These are phyloP conservation scores for Eupithecia subfuscata DNA, from an alignment of 2,888 invertebrate species.

Conservation along the genomic window DNA sequence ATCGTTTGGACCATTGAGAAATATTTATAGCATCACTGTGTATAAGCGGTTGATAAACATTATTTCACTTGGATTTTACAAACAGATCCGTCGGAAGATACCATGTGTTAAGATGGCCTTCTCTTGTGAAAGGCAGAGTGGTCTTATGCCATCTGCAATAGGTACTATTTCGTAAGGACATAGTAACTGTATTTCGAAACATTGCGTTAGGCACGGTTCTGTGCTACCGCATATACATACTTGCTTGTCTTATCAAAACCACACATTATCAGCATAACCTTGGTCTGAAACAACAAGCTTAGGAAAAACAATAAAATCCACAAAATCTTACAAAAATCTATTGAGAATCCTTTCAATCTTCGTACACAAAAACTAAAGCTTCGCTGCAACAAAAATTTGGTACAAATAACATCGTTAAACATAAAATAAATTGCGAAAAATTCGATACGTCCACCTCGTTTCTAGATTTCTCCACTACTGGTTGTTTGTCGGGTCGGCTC, in stretches of 20 bases:
- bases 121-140: neutral
- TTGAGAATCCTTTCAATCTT: neutral
- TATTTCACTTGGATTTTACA: neutral
- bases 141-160: neutral
- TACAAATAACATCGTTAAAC: neutral
- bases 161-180: neutral
- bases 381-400: neutral
- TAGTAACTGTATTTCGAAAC: neutral
- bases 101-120: neutral
- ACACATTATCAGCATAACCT: constrained; percentile 6
- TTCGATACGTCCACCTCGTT: constrained; percentile 14
- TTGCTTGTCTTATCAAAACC: neutral
- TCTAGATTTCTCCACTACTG: constrained; percentile 17
- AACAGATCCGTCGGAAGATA: neutral
- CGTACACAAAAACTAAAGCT: neutral
- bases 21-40: neutral
- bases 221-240: neutral
- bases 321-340: constrained; percentile 3
- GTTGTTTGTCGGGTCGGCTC: neutral
- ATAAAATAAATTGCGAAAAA: neutral
- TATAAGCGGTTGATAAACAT: neutral
- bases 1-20: neutral
- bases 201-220: neutral
- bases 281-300: constrained; percentile 11
- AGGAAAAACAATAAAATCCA: constrained; percentile 10